Percentiles rank a stretch among this genome's conserved stretches.
Conservation (phyloP, 1,140 invertebrate genomes). For the Papilio dardanus region DNA sequence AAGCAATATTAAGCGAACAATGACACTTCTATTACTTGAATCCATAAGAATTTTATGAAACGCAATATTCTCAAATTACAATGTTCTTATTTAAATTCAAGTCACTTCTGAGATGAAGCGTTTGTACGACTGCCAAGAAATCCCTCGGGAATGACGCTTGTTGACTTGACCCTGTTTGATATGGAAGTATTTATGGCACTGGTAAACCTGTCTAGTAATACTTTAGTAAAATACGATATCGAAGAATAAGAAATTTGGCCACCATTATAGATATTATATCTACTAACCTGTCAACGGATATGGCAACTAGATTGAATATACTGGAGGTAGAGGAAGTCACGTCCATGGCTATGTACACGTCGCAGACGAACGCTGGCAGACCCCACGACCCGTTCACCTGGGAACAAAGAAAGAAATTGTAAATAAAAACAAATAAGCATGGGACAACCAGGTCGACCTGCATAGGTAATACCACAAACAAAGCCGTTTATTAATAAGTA, state of each 20-base stretch:
- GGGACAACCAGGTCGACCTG: background rate
- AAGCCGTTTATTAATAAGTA: too few relatives aligned
- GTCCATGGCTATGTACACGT: constrained; percentile 99
- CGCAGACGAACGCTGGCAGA: constrained; percentile 95
- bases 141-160: background rate
- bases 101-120: background rate
- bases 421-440: background rate
- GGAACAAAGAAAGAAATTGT: constrained; percentile 8
- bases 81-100: constrained; percentile 13
- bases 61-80: constrained; percentile 7
- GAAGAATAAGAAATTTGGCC: background rate
- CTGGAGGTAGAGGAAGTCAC: constrained; percentile 99
- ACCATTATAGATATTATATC: background rate
- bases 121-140: constrained; percentile 17
- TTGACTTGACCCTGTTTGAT: background rate
- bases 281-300: constrained; percentile 98
- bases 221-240: too few relatives aligned
- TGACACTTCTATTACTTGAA: background rate
- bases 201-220: background rate
- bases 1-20: background rate
- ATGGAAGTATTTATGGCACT: background rate
- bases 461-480: too few relatives aligned
- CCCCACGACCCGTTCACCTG: constrained; percentile 94
- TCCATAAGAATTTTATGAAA: background rate
- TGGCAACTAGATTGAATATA: constrained; percentile 99